Base-by-base conservation (phyloP, 2,888 invertebrate species). In the Zeuzera pyrina region DNA sequence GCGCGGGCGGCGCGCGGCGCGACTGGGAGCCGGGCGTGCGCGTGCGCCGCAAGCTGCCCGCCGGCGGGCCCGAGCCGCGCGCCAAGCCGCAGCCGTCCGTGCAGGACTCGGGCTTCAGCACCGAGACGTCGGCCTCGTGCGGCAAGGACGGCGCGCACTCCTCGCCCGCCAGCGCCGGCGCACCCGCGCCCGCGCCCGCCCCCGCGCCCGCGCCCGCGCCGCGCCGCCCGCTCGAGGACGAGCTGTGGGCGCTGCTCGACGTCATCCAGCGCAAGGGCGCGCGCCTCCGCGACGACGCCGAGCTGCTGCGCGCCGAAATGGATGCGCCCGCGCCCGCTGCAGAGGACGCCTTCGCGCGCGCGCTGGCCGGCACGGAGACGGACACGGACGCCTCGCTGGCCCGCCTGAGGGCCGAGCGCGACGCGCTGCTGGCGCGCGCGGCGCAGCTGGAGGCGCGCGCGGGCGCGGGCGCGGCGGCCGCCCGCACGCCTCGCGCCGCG, bases 81-180 rank as follows among this genome's bases (percentile, higher is more conserved):
- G 52, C 77, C 39, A 83, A 91, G 86, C 81, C 88, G 78, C 64
- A 91, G 85, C 83, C 89, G 64, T 84, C 86, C 79, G 83, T 87
- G 69, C 81, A 89, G 54, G 95, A 95, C 77, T 94, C 94, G 29
- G 95, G 94, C 33, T 95, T 95, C 81, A 94, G 94, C 69, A 94
- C 94, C 38, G 94, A 94, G 76, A 93, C 93, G 31, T 93, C 92
- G 32, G 90, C 90, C 57, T 93, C 92, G 32, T 90, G 90, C 57
- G 92, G 90, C 55, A 91, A 91, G 68, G 91, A 91, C 64, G 91
- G 91, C 64, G 90, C 92, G 42, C 91, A 92, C 60, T 89, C 90
- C 12, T 89, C 90, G 12, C 89, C 90, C 61, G 73, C 87, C 15
- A 69, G 74, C 50, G 84, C 57, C 33, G 72, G 73, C 30, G 63